phyloP scores from a whole-genome alignment of 2,888 invertebrate species.

The Orchestes rusci region DNA sequence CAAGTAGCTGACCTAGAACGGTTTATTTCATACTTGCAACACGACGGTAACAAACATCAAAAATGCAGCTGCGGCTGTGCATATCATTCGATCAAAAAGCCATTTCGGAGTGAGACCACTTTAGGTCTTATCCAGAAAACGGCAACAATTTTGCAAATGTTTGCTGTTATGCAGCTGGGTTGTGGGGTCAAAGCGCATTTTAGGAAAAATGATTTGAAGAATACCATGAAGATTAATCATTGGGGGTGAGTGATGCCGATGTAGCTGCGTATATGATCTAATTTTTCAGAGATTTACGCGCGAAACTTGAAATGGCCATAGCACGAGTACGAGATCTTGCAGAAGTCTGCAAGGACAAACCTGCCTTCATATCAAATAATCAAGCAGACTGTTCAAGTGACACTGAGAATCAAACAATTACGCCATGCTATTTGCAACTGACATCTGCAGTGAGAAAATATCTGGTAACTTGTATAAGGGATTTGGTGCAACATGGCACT shows the following conservation, averaged over 20 bases:
- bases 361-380: conserved; percentile 34
- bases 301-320: conserved; percentile 85
- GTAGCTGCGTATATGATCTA: conserved; percentile 1
- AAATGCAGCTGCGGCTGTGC: conserved; percentile 47
- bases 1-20: conserved; percentile 96
- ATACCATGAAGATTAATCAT: conserved; percentile 78
- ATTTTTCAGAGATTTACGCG: conserved; percentile 69
- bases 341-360: conserved; percentile 43
- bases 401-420: conserved; percentile 48
- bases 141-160: conserved; percentile 85
- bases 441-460: conserved; percentile 88
- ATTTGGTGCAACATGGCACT: conserved; percentile 87
- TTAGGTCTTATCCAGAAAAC: conserved; percentile 79
- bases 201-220: conserved; percentile 75
- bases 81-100: conserved; percentile 41
- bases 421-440: conserved; percentile 64
- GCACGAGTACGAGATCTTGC: conserved; percentile 59
- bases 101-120: conserved; percentile 49
- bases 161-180: conserved; percentile 87
- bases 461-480: conserved; percentile 81
- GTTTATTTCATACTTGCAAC: conserved; percentile 92
- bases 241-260: conserved; percentile 63
- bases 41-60: conserved; percentile 52
- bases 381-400: conserved; percentile 55
- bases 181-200: conserved; percentile 62